Percentiles rank a stretch among this genome's conserved stretches.
phyloP scores from a whole-genome alignment of 30 jellyfish, hydroid and myxozoan genomes.

The Hydractinia echinata region DNA sequence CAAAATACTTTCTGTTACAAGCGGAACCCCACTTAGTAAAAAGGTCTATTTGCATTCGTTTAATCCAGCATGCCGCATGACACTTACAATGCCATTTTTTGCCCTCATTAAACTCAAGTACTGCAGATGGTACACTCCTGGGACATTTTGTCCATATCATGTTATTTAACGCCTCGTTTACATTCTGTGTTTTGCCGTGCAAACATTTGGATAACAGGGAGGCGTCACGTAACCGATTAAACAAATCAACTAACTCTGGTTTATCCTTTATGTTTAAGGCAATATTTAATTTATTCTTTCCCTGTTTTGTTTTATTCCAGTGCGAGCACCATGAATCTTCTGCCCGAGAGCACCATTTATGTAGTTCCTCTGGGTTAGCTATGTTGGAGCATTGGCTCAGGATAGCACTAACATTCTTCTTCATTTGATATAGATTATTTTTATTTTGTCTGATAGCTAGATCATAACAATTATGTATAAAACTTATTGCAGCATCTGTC shows the following conservation, averaged over 20 bases:
- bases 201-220: not conserved
- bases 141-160: not conserved
- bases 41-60: no score
- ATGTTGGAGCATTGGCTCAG: slow-evolving; percentile 18
- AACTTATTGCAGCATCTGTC: slow-evolving; percentile 10
- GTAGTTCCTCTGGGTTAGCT: not conserved
- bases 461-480: slow-evolving; percentile 9
- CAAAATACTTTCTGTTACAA: no score
- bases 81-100: not conserved
- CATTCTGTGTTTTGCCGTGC: slow-evolving; percentile 18
- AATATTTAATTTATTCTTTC: not conserved
- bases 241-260: not conserved
- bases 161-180: not conserved
- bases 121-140: not conserved
- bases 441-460: slow-evolving; percentile 9
- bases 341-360: not conserved
- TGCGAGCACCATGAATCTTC: slow-evolving; percentile 9
- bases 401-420: not conserved
- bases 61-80: not conserved
- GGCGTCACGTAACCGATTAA: not conserved
- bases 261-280: not conserved
- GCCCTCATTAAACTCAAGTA: slow-evolving; percentile 1
- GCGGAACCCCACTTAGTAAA: no score
- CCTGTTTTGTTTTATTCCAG: not conserved
- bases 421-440: no score